Evolutionary conservation across 2,888 invertebrate species (phyloP).

Genomic region (Stratiomys singularior): DNA sequence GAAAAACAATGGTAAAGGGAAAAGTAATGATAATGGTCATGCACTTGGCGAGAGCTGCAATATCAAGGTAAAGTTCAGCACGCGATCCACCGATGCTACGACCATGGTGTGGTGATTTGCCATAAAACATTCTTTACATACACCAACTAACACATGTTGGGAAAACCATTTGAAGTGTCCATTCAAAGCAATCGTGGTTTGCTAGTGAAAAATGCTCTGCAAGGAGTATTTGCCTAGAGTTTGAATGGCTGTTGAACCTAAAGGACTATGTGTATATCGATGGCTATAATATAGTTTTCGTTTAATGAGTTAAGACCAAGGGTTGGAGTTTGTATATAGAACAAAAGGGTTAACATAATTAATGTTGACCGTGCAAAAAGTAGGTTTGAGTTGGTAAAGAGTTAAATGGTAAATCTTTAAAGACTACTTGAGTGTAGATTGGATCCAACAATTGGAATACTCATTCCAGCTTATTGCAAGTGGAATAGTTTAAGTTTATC

Average conservation of each 20-base stretch:
- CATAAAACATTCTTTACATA: not conserved
- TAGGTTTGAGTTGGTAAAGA: too few species aligned
- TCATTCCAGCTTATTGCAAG: too few species aligned
- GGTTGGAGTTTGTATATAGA: too few species aligned
- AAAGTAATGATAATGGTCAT: slow-evolving; percentile 21
- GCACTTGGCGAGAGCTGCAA: not conserved
- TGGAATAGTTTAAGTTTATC: too few species aligned
- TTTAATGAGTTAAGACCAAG: not conserved
- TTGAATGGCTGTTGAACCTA: too few species aligned
- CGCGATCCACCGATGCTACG: slow-evolving; percentile 32
- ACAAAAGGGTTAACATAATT: too few species aligned
- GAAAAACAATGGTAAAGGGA: slow-evolving; percentile 5
- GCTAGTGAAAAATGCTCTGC: slow-evolving; percentile 16
- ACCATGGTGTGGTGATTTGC: slow-evolving; percentile 17
- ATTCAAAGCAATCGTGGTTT: slow-evolving; percentile 29
- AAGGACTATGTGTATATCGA: not conserved
- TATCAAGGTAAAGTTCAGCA: slow-evolving; percentile 44
- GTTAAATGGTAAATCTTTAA: too few species aligned
- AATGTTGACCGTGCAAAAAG: too few species aligned
- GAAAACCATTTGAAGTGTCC: slow-evolving; percentile 33
- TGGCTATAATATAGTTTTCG: not conserved
- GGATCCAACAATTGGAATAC: too few species aligned
- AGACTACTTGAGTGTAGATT: too few species aligned
- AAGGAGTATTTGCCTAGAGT: slow-evolving; percentile 12
- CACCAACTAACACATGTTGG: not conserved